Conservation (phyloP, 2,797 vertebrate species). For the Trachurus trachurus region DNA sequence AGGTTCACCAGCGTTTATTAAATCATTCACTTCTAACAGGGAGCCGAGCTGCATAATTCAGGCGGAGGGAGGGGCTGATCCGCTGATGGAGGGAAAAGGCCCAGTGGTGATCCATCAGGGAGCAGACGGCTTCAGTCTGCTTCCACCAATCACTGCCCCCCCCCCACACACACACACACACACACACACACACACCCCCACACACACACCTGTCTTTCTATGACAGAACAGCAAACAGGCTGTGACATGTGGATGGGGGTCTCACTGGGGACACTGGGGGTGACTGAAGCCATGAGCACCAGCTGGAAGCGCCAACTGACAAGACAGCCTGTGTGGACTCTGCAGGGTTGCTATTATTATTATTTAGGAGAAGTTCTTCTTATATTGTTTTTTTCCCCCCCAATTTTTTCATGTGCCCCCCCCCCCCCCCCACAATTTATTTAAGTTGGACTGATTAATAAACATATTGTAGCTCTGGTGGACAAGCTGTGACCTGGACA, state of each 20-base stretch:
- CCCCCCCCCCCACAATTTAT: too few relatives aligned
- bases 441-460: too few relatives aligned
- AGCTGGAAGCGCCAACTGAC: conserved; percentile 51
- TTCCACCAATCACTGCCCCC: conserved; percentile 58
- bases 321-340: too few relatives aligned
- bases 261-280: conserved; percentile 40
- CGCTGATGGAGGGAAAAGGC: conserved; percentile 27
- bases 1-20: conserved; percentile 60
- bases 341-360: too few relatives aligned
- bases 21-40: conserved; percentile 59
- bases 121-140: conserved; percentile 59
- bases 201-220: background rate
- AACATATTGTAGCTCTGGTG: too few relatives aligned
- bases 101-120: conserved; percentile 73
- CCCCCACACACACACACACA: conserved; percentile 27
- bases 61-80: conserved; percentile 25
- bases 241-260: conserved; percentile 49
- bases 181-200: conserved; percentile 4
- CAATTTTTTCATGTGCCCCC: too few relatives aligned
- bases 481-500: too few relatives aligned
- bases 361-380: too few relatives aligned
- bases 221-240: conserved; percentile 40
- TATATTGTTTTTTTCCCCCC: too few relatives aligned
- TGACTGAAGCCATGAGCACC: conserved; percentile 21
- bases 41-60: conserved; percentile 45